A percentile compares a stretch with the other conserved stretches of the same genome.
Conservation (phyloP, 2,797 vertebrate genomes). For the Sphenodon punctatus region DNA sequence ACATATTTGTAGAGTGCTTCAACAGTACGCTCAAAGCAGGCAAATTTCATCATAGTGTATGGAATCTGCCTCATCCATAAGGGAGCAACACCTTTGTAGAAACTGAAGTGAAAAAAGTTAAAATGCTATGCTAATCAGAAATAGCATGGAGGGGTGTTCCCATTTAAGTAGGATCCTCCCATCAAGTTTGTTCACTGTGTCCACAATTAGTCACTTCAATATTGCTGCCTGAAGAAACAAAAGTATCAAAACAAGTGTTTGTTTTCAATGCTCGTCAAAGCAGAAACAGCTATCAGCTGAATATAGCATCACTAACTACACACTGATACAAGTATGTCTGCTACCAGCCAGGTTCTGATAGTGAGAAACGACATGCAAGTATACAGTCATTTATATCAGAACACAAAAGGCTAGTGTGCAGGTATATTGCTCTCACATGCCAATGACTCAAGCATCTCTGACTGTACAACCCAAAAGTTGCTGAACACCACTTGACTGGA, state of each 20-base stretch:
- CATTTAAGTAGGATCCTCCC: too few relatives aligned
- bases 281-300: too few relatives aligned
- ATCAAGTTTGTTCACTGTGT: too few relatives aligned
- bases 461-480: constrained; percentile 91
- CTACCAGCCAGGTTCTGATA: constrained; percentile 80
- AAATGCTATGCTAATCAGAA: too few relatives aligned
- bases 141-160: too few relatives aligned
- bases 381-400: constrained; percentile 78
- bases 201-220: too few relatives aligned
- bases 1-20: constrained; percentile 92
- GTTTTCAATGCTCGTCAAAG: too few relatives aligned
- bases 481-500: constrained; percentile 77
- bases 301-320: not conserved
- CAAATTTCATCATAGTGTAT: constrained; percentile 99
- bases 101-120: constrained; percentile 74
- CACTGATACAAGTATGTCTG: constrained; percentile 75
- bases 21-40: constrained; percentile 98
- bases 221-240: not conserved
- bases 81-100: constrained; percentile 96
- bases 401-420: constrained; percentile 81
- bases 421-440: constrained; percentile 92
- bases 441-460: constrained; percentile 97
- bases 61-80: constrained; percentile 99
- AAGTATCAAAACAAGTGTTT: not conserved
- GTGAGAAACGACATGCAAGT: constrained; percentile 59